Percentiles rank a stretch among this genome's conserved stretches.
Conservation (phyloP, 2,888 invertebrate species). For the Coenonympha arcania region DNA sequence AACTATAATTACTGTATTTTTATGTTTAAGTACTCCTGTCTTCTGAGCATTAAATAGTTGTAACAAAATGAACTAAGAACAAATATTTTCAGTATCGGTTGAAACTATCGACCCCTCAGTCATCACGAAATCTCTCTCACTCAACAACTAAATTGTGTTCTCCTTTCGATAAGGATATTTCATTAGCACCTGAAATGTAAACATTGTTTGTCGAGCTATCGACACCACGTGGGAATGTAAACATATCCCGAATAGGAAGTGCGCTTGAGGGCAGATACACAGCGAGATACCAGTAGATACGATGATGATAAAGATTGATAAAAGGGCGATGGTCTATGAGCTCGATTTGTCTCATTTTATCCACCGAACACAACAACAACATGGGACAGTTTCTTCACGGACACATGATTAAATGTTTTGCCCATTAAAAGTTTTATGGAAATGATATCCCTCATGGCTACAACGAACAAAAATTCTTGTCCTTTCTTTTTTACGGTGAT, state of each 20-base stretch:
- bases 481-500: too few species aligned
- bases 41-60: too few species aligned
- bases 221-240: constrained; percentile 67
- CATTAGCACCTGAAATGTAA: constrained; percentile 9
- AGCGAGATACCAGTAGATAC: not conserved
- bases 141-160: not conserved
- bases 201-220: constrained; percentile 39
- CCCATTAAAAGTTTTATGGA: too few species aligned
- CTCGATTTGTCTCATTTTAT: too few species aligned
- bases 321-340: not conserved
- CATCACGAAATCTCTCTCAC: not conserved
- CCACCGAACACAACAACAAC: too few species aligned
- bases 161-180: constrained; percentile 6
- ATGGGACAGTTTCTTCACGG: not conserved
- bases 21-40: too few species aligned
- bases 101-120: not conserved
- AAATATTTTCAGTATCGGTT: not conserved
- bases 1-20: too few species aligned
- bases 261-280: constrained; percentile 18
- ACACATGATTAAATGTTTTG: too few species aligned
- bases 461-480: not conserved
- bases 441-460: too few species aligned
- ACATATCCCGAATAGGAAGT: constrained; percentile 36
- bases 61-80: too few species aligned
- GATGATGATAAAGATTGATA: constrained; percentile 3